These are phyloP conservation scores for Cancer borealis DNA, from an alignment of 2,888 invertebrate genomes.

Conservation along the genomic window DNA sequence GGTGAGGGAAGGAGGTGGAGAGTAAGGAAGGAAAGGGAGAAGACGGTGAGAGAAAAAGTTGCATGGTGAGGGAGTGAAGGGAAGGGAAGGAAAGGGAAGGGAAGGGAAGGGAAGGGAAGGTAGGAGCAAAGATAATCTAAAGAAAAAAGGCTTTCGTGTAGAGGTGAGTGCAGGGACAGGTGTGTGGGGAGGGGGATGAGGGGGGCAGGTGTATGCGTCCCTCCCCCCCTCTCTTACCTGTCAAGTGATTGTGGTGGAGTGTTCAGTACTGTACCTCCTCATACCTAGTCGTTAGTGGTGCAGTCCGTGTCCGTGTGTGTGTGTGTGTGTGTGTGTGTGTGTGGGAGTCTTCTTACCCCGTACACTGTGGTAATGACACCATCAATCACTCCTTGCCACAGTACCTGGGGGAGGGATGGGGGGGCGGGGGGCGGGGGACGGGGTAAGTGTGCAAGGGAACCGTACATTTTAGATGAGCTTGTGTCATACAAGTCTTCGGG, in stretches of 20 bases:
- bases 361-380: not conserved
- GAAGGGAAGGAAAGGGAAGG: too few relatives aligned
- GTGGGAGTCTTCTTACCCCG: slow-evolving; percentile 12
- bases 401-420: not conserved
- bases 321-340: not conserved
- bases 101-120: not conserved
- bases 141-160: not conserved
- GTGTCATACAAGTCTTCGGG: slow-evolving; percentile 61
- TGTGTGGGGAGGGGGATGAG: not conserved
- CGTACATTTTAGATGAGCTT: slow-evolving; percentile 57
- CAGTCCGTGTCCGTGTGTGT: not conserved
- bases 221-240: not conserved
- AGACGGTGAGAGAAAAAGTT: not conserved
- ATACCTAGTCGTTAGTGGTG: not conserved
- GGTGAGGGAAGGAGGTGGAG: not conserved
- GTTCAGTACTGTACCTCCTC: not conserved
- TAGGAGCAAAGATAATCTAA: not conserved
- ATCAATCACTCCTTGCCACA: not conserved
- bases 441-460: slow-evolving; percentile 4
- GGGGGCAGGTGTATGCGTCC: not conserved
- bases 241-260: not conserved
- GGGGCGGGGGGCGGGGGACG: not conserved
- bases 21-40: not conserved
- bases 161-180: not conserved
- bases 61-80: not conserved